Conservation (phyloP, 1,140 invertebrate genomes). For the Neuroterus valhalla region DNA sequence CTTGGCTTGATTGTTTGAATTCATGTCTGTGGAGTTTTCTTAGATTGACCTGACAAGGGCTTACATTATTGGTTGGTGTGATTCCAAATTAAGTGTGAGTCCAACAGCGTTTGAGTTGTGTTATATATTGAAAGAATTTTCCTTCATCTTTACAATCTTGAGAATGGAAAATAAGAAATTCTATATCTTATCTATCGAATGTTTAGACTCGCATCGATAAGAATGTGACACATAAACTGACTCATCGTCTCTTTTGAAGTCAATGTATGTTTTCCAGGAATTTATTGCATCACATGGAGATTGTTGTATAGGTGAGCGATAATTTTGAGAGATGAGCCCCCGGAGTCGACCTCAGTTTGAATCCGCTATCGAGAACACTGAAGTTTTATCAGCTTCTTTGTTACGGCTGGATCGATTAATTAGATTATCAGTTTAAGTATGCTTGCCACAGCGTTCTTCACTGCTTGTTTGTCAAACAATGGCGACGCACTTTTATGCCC, state of each 20-base stretch:
- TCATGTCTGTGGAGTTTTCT: background rate
- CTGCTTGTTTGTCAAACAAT: slow-evolving; percentile 16
- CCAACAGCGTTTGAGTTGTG: no score
- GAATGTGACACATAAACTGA: slow-evolving; percentile 1
- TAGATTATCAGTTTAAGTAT: slow-evolving; percentile 28
- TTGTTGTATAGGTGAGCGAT: background rate
- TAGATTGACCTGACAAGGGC: background rate
- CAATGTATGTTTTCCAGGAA: background rate
- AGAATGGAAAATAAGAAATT: no score
- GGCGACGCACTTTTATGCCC: slow-evolving; percentile 1
- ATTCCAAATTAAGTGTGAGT: background rate
- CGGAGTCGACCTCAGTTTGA: slow-evolving; percentile 14
- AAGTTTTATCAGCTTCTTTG: slow-evolving; percentile 22
- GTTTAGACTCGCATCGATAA: background rate
- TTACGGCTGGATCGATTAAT: slow-evolving; percentile 23
- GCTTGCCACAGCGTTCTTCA: slow-evolving; percentile 18
- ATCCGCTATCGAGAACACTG: slow-evolving; percentile 12
- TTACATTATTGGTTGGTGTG: background rate
- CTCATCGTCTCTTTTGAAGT: background rate
- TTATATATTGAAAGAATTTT: no score
- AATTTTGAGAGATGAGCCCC: background rate
- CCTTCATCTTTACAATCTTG: no score
- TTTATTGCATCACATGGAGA: background rate
- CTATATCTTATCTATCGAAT: background rate
- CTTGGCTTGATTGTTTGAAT: slow-evolving; percentile 5